Conservation (phyloP, 2,888 invertebrate species). For the Sepiola atlantica region DNA sequence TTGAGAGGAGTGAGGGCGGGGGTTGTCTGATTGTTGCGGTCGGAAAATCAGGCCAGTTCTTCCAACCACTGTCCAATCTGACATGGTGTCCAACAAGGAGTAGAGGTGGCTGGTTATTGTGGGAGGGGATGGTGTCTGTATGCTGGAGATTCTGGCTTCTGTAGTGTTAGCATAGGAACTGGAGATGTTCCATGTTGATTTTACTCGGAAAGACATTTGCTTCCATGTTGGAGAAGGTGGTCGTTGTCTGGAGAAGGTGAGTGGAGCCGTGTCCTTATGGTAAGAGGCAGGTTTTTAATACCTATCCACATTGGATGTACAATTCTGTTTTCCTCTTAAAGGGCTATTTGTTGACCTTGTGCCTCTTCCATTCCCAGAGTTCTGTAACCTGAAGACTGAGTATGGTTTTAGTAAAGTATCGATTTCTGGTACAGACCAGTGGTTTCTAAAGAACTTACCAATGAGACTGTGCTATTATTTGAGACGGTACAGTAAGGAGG, state of each 20-base stretch:
- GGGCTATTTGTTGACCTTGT: not conserved
- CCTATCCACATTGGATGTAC: not conserved
- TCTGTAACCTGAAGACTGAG: not conserved
- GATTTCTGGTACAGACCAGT: not conserved
- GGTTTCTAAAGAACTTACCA: not conserved
- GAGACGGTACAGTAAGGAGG: not conserved
- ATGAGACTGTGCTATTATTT: not conserved
- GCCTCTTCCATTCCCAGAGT: not conserved
- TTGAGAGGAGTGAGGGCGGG: not conserved
- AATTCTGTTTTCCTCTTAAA: not conserved
- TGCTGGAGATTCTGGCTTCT: not conserved
- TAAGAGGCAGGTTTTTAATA: not conserved
- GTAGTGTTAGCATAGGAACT: not conserved
- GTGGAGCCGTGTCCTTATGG: not conserved
- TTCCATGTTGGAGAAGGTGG: not conserved
- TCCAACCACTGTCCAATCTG: not conserved
- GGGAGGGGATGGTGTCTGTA: not conserved
- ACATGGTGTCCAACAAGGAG: not conserved
- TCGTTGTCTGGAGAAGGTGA: not conserved
- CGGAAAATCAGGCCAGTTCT: not conserved
- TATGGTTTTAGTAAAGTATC: not conserved
- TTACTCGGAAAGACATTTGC: not conserved
- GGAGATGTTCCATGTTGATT: not conserved
- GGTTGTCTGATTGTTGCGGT: not conserved
- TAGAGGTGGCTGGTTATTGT: not conserved